phyloP scores from a whole-genome alignment of 1,140 invertebrate species.

The Drosophila nigromelanica region DNA sequence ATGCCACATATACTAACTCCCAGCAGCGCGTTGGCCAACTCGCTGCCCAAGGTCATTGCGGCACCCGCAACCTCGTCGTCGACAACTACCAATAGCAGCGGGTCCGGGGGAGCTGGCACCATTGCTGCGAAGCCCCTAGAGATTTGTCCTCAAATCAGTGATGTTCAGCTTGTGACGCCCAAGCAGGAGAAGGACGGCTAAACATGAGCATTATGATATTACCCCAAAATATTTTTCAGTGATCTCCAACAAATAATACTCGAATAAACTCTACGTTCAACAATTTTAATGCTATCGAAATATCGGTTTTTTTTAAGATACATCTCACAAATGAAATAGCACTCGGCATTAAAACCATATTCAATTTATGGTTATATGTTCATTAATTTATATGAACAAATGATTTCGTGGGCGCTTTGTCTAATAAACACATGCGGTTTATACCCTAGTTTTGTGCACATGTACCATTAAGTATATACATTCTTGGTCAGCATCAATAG shows the following conservation, averaged over 20 bases:
- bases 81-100: constrained; percentile 1
- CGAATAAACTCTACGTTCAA: constrained; percentile 25
- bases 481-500: too few relatives aligned
- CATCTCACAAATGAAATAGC: too few relatives aligned
- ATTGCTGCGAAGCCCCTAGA: constrained; percentile 44
- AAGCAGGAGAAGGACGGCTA: constrained; percentile 71
- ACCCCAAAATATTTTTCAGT: constrained; percentile 34
- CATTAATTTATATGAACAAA: too few relatives aligned
- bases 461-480: too few relatives aligned
- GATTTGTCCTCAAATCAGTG: constrained; percentile 51
- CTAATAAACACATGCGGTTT: too few relatives aligned
- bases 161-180: constrained; percentile 73
- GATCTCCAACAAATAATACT: constrained; percentile 58
- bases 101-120: constrained; percentile 2
- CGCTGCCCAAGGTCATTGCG: constrained; percentile 67
- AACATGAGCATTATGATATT: constrained; percentile 15
- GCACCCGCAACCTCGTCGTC: constrained; percentile 20
- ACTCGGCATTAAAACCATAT: too few relatives aligned
- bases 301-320: constrained; percentile 2
- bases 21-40: constrained; percentile 43
- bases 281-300: constrained; percentile 28
- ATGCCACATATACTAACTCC: constrained; percentile 69
- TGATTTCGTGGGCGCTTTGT: too few relatives aligned
- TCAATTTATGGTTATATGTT: too few relatives aligned
- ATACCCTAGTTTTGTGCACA: too few relatives aligned